Conservation (phyloP, 2,113 vertebrate species). For the Nesogale talazaci region DNA sequence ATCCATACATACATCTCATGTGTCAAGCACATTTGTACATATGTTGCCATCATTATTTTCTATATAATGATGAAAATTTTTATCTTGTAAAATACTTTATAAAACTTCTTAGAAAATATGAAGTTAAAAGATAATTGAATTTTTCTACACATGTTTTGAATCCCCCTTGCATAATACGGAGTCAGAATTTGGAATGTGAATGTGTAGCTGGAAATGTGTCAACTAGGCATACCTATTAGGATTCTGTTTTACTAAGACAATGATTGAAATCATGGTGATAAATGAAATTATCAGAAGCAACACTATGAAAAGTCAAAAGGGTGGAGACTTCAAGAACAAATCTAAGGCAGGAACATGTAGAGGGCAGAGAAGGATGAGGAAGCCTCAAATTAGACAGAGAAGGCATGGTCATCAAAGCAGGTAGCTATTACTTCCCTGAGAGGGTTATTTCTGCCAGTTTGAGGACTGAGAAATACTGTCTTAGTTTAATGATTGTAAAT, state of each 20-base stretch:
- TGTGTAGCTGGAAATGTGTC: neutral
- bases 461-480: conserved; percentile 66
- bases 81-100: neutral
- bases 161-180: neutral
- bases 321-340: conserved; percentile 49
- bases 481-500: conserved; percentile 74
- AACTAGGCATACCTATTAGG: neutral
- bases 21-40: too few relatives aligned
- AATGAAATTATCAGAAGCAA: conserved; percentile 56
- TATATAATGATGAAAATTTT: too few relatives aligned
- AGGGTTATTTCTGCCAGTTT: conserved; percentile 72
- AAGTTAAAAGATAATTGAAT: too few relatives aligned
- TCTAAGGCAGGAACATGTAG: conserved; percentile 53
- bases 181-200: neutral
- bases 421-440: conserved; percentile 69
- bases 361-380: conserved; percentile 41
- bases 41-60: too few relatives aligned
- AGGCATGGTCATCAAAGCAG: conserved; percentile 41
- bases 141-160: too few relatives aligned
- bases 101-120: too few relatives aligned
- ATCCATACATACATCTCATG: too few relatives aligned
- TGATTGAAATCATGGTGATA: conserved; percentile 31
- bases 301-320: conserved; percentile 44
- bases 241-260: neutral
- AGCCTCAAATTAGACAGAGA: conserved; percentile 72